Base-by-base conservation (phyloP, 2,113 vertebrate species). In the Peucedramus taeniatus region DNA sequence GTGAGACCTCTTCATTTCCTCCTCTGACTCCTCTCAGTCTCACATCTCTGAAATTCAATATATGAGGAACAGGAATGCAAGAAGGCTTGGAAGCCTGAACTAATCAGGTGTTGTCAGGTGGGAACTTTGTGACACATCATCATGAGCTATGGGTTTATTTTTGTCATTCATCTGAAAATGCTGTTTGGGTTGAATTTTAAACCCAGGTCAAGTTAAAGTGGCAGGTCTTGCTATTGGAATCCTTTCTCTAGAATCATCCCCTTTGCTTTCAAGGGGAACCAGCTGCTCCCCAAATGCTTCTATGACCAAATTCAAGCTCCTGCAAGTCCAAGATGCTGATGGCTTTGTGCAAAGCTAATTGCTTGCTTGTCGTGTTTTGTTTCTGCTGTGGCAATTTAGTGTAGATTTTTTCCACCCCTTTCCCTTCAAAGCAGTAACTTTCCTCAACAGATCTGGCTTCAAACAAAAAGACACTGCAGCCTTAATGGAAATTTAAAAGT, bases 401-500 rank as follows among this genome's bases (percentile, higher is more conserved):
- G 70, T 33, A 61, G 59, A 53, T 86, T 90, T 89, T 79, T 78
- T 49, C 44, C 45, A 76, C 16, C 19, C 37, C n/a, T 72, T 91
- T 80, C 51, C 35, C 33, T 93, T 96, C 92, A 72, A 94, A 94
- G 69, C 69, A 65, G 75, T 74, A 94, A 95, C 92, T 96, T 94
- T 87, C 65, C 56, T 93, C 71, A 81, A 39, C 65, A 90, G 56
- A 90, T 47, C 63, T 89, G 72, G 33, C 91, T 94, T 95, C 77
- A 96, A 94, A 97, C 94, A 97, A 96, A 97, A 93, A 93, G 69
- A 91, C 59, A 63, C 63, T 91, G 81, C 79, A 93, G 93, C 94
- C 90, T 89, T 96, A 97, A 97, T 93, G 90, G 78, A 96, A 97
- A 97, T 97, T 97, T 97, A 96, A 96, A 97, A 97, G 95, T 97